A percentile compares a stretch with the other conserved stretches of the same genome.
phyloP scores from a whole-genome alignment of 2,113 vertebrate genomes.

The Melanocharis versteri region DNA sequence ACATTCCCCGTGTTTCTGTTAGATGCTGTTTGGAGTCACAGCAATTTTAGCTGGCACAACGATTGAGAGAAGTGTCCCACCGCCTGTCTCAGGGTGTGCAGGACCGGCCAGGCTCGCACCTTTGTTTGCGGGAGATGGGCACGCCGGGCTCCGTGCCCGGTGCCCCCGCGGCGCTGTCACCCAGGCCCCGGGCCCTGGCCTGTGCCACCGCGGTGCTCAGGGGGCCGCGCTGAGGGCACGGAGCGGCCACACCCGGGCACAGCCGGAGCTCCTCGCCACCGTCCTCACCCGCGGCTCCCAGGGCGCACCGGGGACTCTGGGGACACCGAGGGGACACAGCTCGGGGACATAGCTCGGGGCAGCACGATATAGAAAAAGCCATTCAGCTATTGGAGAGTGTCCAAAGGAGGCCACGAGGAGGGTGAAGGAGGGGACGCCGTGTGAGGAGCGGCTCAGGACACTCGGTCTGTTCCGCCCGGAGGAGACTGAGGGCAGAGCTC shows the following conservation, averaged over 20 bases:
- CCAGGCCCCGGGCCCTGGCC: no score
- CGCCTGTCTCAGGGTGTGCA: background rate
- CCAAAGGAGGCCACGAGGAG: background rate
- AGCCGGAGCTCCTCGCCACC: background rate
- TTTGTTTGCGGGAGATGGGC: no score
- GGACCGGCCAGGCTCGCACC: background rate
- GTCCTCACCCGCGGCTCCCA: rapidly evolving
- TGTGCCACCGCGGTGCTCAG: no score
- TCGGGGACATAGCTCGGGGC: background rate
- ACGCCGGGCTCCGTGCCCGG: rapidly evolving
- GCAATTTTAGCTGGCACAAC: background rate
- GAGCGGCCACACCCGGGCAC: rapidly evolving
- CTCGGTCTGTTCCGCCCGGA: background rate
- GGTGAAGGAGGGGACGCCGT: no score
- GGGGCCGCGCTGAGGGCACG: rapidly evolving
- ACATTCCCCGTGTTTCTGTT: rapidly evolving
- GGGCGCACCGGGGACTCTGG: rapidly evolving
- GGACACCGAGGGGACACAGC: no score
- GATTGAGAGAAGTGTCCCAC: background rate
- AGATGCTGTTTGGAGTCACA: background rate
- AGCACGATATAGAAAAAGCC: background rate
- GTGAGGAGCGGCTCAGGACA: background rate
- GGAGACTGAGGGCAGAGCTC: background rate
- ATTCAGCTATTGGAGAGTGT: background rate
- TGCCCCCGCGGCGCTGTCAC: rapidly evolving